Conservation (phyloP, 2,888 invertebrate genomes). For the Spicauda simplicius region DNA sequence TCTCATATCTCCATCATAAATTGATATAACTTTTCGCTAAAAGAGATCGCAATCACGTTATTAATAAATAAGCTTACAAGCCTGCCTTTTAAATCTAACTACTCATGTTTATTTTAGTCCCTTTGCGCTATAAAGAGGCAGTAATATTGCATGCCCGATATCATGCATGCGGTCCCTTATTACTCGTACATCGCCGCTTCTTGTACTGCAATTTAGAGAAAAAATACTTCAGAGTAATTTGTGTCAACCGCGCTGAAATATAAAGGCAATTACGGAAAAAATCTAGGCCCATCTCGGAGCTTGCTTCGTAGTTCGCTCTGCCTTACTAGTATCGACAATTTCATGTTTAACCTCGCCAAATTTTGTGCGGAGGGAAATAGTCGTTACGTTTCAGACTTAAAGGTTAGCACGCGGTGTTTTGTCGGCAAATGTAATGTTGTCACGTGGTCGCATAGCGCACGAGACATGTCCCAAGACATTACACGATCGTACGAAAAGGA, state of each 20-base stretch:
- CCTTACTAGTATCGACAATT: slow-evolving; percentile 28
- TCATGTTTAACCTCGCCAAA: slow-evolving; percentile 1
- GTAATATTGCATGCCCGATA: slow-evolving; percentile 1
- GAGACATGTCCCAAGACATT: slow-evolving; percentile 64
- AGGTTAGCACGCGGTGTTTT: not conserved
- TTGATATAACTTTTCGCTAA: slow-evolving; percentile 20
- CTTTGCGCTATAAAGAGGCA: not conserved
- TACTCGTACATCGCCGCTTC: slow-evolving; percentile 14
- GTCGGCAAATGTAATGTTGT: slow-evolving; percentile 1
- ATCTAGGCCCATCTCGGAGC: slow-evolving; percentile 39
- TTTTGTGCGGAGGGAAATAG: not conserved
- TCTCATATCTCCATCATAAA: slow-evolving; percentile 23
- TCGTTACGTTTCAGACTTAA: not conserved
- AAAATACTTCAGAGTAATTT: slow-evolving; percentile 41
- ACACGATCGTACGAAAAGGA: slow-evolving; percentile 53
- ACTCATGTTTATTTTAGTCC: slow-evolving; percentile 13
- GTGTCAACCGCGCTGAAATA: slow-evolving; percentile 46
- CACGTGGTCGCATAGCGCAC: slow-evolving; percentile 63
- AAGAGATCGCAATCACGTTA: slow-evolving; percentile 18
- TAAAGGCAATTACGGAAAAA: slow-evolving; percentile 46
- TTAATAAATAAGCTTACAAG: slow-evolving; percentile 20
- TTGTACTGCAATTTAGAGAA: slow-evolving; percentile 28
- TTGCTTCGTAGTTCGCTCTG: slow-evolving; percentile 26
- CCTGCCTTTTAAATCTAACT: not conserved
- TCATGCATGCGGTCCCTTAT: slow-evolving; percentile 22